Evolutionary conservation across 2,113 vertebrate species (phyloP).

Genomic region (Kobus ellipsiprymnus): DNA sequence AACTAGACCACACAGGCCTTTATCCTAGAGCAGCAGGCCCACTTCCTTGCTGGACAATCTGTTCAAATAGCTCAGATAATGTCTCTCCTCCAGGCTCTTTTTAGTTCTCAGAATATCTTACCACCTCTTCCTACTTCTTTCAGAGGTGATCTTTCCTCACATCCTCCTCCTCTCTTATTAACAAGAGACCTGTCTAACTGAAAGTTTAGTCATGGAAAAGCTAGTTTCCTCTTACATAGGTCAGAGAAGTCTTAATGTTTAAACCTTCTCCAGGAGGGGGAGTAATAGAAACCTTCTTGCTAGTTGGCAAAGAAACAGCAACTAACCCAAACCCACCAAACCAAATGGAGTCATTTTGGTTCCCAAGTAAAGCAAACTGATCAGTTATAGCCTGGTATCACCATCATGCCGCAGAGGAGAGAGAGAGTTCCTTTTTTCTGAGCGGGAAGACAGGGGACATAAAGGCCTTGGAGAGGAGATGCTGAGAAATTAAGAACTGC

Average conservation of each 20-base stretch:
- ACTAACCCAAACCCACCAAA: background rate
- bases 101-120: background rate
- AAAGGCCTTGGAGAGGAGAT: background rate
- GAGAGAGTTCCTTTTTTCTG: background rate
- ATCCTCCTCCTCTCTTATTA: background rate
- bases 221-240: background rate
- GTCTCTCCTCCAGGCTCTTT: background rate
- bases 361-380: background rate
- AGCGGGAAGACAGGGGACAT: background rate
- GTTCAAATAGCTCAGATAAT: background rate
- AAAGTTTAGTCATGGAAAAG: background rate
- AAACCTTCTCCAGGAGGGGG: background rate
- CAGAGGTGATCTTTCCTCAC: background rate
- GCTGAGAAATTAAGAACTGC: background rate
- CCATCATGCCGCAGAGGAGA: background rate
- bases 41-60: background rate
- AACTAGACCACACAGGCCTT: background rate
- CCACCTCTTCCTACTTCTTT: background rate
- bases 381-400: accelerated
- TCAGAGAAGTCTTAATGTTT: background rate
- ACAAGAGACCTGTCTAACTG: background rate
- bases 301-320: background rate
- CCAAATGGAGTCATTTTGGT: background rate
- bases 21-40: background rate
- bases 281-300: too few relatives aligned